Percentiles rank a stretch among this genome's conserved stretches.
Conservation (phyloP, 2,113 vertebrate genomes). For the Hyla sarda region DNA sequence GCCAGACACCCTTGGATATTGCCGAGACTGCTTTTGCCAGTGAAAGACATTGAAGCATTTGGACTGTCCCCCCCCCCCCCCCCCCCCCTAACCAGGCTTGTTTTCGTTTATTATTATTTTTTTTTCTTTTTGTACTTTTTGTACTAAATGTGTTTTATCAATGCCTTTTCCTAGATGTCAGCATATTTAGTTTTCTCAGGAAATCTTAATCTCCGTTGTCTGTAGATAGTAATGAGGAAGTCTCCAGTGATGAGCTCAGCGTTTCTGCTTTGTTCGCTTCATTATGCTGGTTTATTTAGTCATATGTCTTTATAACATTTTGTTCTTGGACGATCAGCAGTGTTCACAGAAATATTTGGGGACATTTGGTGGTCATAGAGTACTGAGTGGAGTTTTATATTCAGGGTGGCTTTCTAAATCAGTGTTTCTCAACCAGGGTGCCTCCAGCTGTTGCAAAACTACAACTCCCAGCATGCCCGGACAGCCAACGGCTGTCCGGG, state of each 20-base stretch:
- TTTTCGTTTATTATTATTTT: no score
- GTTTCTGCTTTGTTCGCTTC: neutral
- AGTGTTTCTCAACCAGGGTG: no score
- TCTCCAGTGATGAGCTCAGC: constrained; percentile 38
- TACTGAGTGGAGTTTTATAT: neutral
- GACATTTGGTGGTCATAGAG: neutral
- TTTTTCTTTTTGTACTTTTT: neutral
- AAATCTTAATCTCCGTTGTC: constrained; percentile 65
- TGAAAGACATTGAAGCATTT: no score
- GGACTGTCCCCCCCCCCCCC: neutral
- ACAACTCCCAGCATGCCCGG: no score
- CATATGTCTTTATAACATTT: neutral
- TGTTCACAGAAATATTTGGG: neutral
- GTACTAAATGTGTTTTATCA: neutral
- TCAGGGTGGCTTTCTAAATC: neutral
- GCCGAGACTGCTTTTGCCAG: no score
- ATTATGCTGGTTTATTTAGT: neutral
- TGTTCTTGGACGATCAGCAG: neutral
- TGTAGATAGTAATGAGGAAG: constrained; percentile 67
- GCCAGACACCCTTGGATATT: no score
- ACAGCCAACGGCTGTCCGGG: no score
- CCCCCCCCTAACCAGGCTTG: no score
- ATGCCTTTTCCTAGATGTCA: neutral
- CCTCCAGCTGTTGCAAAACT: no score
- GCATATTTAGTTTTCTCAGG: constrained; percentile 55